These are phyloP conservation scores for Amphilophus citrinellus DNA, from an alignment of 2,113 vertebrate species.

Conservation along the genomic window DNA sequence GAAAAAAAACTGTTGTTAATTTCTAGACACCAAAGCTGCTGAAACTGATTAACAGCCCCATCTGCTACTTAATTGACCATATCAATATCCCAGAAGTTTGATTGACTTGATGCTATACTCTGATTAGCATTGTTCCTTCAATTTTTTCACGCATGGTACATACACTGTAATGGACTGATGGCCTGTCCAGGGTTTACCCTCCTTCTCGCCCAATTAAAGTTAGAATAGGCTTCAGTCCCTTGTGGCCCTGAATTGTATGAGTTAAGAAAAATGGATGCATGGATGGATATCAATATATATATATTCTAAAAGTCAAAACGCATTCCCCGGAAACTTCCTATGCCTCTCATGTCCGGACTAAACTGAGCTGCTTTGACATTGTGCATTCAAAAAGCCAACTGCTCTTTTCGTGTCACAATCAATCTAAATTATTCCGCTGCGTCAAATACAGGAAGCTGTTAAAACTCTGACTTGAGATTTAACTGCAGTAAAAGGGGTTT, in stretches of 20 bases:
- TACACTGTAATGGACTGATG: not conserved
- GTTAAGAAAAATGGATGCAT: not conserved
- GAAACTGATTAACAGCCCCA: too few species aligned
- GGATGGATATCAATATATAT: not conserved
- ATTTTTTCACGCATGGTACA: too few species aligned
- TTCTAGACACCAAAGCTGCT: too few species aligned
- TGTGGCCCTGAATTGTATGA: not conserved
- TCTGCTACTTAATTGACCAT: too few species aligned
- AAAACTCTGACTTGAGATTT: not conserved
- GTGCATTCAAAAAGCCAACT: not conserved
- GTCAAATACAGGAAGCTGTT: not conserved
- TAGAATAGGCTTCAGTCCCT: not conserved
- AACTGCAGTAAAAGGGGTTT: not conserved
- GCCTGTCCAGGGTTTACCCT: not conserved
- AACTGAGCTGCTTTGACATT: not conserved
- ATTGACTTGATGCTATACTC: too few species aligned
- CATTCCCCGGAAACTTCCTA: too few species aligned
- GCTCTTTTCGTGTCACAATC: not conserved
- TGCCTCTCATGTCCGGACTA: too few species aligned
- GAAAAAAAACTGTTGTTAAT: too few species aligned
- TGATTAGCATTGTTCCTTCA: too few species aligned
- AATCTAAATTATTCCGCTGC: not conserved
- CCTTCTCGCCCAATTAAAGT: not conserved
- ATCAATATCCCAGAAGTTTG: too few species aligned
- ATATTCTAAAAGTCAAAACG: not conserved